Evolutionary conservation across 1,140 invertebrate species (phyloP), one percentile per base, ranked within the genome.

Genomic region (Brevipalpus yothersi): DNA sequence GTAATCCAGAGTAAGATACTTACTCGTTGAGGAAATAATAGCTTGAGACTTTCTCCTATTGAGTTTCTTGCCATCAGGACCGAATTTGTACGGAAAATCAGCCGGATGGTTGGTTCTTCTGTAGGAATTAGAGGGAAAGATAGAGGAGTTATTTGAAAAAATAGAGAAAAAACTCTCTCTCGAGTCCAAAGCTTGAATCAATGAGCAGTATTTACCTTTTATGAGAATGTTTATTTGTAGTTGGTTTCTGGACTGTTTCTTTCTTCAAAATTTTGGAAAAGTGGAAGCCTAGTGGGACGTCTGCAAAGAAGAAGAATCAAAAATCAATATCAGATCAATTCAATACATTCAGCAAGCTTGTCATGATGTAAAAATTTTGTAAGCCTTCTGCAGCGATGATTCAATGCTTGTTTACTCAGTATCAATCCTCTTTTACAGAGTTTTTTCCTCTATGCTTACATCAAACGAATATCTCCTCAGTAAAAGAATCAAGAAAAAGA

Each of bases 221-320:
- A 58, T 55, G 45, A 1, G 53, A 54, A 45, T 41, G 58, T 40
- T 42, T 42, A 31, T 49, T 42, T 45, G 41, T 17, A 11, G 53
- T 53, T 53, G 23, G 60, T 31, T 56, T 56, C 31, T 67, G 56
- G 42, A 63, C 49, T 47, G 42, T 61, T 63, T 62, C 62, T 42
- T 63, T 53, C 59, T 68, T 65, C 19, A 65, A 58, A 21, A 62
- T 43, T 60, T 60, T 56, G 41, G 58, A 56, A 17, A 63, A 62
- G 62, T 65, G 64, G 19, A 65, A 39, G 4, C 60, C 58, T 39
- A 65, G 53, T 43, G 62, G 45, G 5, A 66, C 56, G 53, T 66
- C 65, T 65, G 53, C 56, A 62, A 63, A 23, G 15, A 61, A 59
- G 59, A 60, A 41, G 17, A 19, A 1, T 31, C 31, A 31, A 31